Percentiles rank a stretch among this genome's conserved stretches.
phyloP scores from a whole-genome alignment of 2,797 vertebrate genomes.

The Fratercula arctica region DNA sequence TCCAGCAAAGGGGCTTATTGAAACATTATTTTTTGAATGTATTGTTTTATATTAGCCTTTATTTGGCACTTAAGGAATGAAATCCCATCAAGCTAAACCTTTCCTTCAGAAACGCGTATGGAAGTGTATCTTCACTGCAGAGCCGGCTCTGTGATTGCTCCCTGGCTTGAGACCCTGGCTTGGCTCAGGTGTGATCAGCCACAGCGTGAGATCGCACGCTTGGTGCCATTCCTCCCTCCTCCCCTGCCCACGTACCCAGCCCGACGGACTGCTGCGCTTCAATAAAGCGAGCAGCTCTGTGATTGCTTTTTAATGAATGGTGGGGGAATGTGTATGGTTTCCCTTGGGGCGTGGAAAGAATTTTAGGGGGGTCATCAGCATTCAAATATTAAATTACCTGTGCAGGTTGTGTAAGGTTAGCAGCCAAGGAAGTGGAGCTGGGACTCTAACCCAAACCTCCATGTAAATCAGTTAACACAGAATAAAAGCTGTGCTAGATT shows the following conservation, averaged over 20 bases:
- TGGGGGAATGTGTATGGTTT: neutral
- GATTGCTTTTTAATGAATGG: neutral
- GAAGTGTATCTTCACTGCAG: neutral
- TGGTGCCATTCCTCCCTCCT: neutral
- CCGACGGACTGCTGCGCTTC: accelerated
- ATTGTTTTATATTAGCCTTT: neutral
- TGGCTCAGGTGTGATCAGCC: slow-evolving; percentile 1
- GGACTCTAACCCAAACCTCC: neutral
- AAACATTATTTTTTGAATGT: neutral
- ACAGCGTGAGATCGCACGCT: neutral
- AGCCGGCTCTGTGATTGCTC: neutral
- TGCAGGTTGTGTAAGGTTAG: slow-evolving; percentile 22
- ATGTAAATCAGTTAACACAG: neutral
- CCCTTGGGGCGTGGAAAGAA: slow-evolving; percentile 10
- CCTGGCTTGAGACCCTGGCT: neutral
- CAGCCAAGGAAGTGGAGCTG: neutral
- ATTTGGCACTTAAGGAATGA: neutral
- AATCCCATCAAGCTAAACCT: neutral
- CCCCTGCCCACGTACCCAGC: neutral
- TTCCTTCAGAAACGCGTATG: neutral
- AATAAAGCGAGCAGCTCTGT: neutral
- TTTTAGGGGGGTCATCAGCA: slow-evolving; percentile 24
- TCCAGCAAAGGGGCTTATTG: neutral
- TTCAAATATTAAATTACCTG: slow-evolving; percentile 21
- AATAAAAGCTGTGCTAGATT: neutral